phyloP scores from a whole-genome alignment of 2,797 vertebrate genomes.

The Enteromius fasciolatus region DNA sequence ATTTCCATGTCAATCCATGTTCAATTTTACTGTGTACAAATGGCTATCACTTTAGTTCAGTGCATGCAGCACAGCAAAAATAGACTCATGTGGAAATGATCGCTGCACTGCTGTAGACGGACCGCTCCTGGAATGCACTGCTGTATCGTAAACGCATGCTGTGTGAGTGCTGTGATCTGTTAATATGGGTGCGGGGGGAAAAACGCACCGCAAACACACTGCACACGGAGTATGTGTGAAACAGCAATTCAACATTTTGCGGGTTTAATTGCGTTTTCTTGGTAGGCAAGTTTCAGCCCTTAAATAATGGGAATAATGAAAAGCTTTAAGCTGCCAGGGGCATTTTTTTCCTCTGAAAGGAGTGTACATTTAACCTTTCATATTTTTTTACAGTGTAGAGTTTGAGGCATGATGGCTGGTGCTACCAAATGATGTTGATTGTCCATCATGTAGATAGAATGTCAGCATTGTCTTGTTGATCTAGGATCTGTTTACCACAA shows the following conservation, averaged over 20 bases:
- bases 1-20: too few species aligned
- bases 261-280: background rate
- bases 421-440: background rate
- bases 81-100: too few species aligned
- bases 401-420: background rate
- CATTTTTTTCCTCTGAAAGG: background rate
- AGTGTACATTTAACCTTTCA: background rate
- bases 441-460: background rate
- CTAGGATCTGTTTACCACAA: background rate
- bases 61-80: too few species aligned
- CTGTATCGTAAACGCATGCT: too few species aligned
- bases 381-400: constrained; percentile 3
- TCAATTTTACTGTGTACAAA: too few species aligned
- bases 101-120: too few species aligned
- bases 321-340: background rate
- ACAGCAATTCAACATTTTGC: background rate
- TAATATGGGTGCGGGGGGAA: too few species aligned
- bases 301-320: background rate
- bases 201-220: too few species aligned
- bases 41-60: too few species aligned
- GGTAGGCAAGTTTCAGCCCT: background rate
- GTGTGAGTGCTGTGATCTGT: too few species aligned
- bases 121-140: too few species aligned
- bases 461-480: background rate
- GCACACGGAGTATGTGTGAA: too few species aligned